Evolutionary conservation across 2,797 vertebrate genomes (phyloP), one percentile per base, ranked within the genome.

Genomic region (Emydoidea blandingii): DNA sequence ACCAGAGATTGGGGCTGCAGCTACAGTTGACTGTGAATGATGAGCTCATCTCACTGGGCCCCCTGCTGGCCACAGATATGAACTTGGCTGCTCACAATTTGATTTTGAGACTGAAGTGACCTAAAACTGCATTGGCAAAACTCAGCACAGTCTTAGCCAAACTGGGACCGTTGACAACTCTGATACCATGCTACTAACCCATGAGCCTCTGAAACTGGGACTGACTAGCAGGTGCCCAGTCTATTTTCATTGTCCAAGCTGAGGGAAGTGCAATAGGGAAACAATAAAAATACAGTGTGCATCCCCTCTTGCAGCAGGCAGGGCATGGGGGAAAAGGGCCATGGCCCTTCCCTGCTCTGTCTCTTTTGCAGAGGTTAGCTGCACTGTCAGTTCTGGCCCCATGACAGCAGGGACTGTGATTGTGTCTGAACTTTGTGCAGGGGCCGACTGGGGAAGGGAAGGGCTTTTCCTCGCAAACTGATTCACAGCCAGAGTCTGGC

Each of bases 181-280:
- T 52, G 88, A 87, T 65, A 90, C 25, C 62, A 44, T 47, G 88
- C 68, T 88, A 90, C 21, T 82, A 54, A 65, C 34, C 9, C 37
- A 59, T 14, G 31, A 62, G 62, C 18, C 62, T 34, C 34, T 68
- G 15, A 62, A 44, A 90, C 12, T 56, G 41, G 41, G 27, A 25
- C 21, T 44, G 34, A 87, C 3, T 65, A 84, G 52, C 50, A 10
- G 79, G 4, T 81, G 83, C 52, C 87, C 91, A 81, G n/a, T 5
- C 53, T n/a, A 1, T 6, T 68, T 84, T 89, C 37, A 81, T 53
- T 29, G 87, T 78, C 34, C 80, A 82, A 72, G 57, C 23, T 90
- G 53, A 88, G 92, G 27, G 68, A 94, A 91, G 91, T 12, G 2
- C 68, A 92, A 49, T 34, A 90, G 84, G 14, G 27, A 87, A 94